These are phyloP conservation scores for Malurus splendens DNA, from an alignment of 2,797 vertebrate species.

Conservation along the genomic window DNA sequence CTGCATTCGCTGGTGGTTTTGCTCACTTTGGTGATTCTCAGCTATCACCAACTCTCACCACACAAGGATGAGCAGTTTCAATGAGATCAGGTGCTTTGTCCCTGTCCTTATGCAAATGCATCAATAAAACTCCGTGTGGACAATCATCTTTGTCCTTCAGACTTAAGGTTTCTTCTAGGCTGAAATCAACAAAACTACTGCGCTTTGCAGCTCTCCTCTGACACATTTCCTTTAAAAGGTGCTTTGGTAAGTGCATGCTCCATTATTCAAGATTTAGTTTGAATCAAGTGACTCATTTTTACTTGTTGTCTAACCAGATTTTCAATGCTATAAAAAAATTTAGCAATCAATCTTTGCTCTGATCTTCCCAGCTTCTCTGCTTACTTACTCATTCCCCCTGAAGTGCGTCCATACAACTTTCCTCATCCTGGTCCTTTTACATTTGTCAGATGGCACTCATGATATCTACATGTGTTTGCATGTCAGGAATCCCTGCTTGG, in stretches of 20 bases:
- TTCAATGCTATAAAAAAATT: constrained; percentile 1
- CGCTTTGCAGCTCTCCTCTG: neutral
- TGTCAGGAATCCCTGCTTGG: constrained; percentile 49
- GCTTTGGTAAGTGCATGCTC: neutral
- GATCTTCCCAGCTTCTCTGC: constrained; percentile 7
- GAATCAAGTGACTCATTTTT: constrained; percentile 25
- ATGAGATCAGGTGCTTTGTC: neutral
- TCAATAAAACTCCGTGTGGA: neutral
- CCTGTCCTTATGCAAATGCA: constrained; percentile 5
- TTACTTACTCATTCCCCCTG: constrained; percentile 10
- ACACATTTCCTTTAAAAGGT: neutral
- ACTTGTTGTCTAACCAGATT: constrained; percentile 26
- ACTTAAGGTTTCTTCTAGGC: neutral
- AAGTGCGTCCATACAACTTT: neutral
- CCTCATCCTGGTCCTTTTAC: constrained; percentile 5
- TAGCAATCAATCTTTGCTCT: neutral
- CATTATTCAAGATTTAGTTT: constrained; percentile 4
- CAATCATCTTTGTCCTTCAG: neutral
- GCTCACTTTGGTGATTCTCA: neutral
- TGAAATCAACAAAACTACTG: neutral
- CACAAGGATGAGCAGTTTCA: neutral
- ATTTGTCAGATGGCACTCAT: constrained; percentile 15
- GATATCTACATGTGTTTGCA: constrained; percentile 44
- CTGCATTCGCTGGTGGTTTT: neutral
- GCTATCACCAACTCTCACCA: neutral